Base-by-base conservation (phyloP, 2,797 vertebrate species). In the Esox lucius region DNA sequence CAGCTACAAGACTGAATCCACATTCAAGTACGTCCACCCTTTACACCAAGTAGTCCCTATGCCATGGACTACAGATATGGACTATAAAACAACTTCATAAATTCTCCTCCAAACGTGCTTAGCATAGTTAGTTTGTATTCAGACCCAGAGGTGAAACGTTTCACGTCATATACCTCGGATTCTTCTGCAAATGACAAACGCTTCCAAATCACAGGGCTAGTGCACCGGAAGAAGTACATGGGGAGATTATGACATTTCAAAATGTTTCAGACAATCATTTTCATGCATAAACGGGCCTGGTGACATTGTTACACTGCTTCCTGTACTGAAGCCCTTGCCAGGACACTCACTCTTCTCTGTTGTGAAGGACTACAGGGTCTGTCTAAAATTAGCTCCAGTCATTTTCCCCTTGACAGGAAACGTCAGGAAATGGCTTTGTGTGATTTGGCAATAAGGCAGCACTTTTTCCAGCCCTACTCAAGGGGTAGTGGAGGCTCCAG, bases 351-450 rank as follows among this genome's bases (percentile, higher is more conserved):
- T 82, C 64, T 73, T 81, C 46, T 73, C 35, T 56, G 24, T 68
- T 39, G 22, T 24, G 56, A 59, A 59, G 56, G 56, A 59, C 72
- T 77, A 39, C 71, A 76, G 70, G 67, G 76, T 77, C 75, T 0
- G 73, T 90, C 92, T 93, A 92, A 93, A 93, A 88, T 93, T 92
- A 92, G 90, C 89, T 72, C 83, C 71, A 79, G 82, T 88, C 84
- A 84, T 87, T 91, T 90, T 88, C 82, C 84, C 88, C 87, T 82
- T 83, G 65, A 71, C 88, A 90, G 91, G 85, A 91, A 91, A 90
- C 68, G 77, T 86, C 89, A 90, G 91, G 84, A 91, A 91, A 90
- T 71, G 78, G 87, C 87, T 91, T 87, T 92, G 91, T 92, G 91
- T 91, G 83, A 90, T 81, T 92, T 93, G 93, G 93, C 92, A 90